Conservation (phyloP, 2,113 vertebrate genomes). For the Orcinus orca region DNA sequence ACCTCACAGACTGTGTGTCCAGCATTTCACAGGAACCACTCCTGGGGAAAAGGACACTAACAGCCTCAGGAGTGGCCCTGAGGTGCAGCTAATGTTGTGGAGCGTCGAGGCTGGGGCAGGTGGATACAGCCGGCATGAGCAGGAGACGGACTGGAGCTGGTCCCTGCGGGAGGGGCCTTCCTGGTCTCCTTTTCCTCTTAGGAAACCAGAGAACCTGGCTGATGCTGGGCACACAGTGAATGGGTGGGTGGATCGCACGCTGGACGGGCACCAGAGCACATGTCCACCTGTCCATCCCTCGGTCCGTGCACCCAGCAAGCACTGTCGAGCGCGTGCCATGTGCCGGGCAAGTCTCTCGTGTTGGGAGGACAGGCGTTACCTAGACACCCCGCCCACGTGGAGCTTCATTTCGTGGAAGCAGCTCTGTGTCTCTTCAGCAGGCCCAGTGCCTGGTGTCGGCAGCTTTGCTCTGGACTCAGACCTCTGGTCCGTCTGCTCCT, state of each 20-base stretch:
- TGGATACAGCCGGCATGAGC: rapidly evolving
- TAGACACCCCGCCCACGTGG: neutral
- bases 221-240: neutral
- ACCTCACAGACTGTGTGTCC: rapidly evolving
- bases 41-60: neutral
- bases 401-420: rapidly evolving
- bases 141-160: rapidly evolving
- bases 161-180: rapidly evolving
- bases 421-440: neutral
- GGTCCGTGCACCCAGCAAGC: neutral
- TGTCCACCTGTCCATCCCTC: neutral
- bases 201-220: neutral
- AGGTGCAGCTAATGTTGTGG: rapidly evolving
- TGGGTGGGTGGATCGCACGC: neutral
- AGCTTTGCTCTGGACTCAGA: too few species aligned
- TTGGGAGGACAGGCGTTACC: too few species aligned
- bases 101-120: rapidly evolving
- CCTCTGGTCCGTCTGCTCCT: neutral
- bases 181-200: neutral
- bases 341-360: neutral
- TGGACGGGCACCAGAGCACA: too few species aligned
- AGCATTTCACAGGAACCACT: too few species aligned
- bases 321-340: rapidly evolving
- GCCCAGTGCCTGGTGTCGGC: neutral
- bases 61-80: neutral